Evolutionary conservation across 2,113 vertebrate species (phyloP).

Genomic region (Cardinalis cardinalis): DNA sequence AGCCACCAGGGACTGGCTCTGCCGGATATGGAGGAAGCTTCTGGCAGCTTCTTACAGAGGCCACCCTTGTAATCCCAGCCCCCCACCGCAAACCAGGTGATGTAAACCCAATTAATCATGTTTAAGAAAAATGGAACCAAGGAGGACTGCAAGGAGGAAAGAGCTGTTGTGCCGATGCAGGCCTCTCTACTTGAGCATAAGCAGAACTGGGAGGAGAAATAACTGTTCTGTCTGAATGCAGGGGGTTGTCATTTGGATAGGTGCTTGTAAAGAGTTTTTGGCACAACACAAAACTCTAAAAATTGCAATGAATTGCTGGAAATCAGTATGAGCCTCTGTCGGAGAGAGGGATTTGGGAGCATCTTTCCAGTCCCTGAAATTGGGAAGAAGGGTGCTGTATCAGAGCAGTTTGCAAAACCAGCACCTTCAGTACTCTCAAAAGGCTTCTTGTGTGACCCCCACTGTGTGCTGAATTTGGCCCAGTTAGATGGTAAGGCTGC

Average conservation of each 20-base stretch:
- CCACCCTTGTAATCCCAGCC: neutral
- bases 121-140: neutral
- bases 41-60: neutral
- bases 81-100: neutral
- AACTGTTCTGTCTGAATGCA: neutral
- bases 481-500: neutral
- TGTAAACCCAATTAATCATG: fast-evolving
- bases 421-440: neutral
- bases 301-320: neutral
- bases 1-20: neutral
- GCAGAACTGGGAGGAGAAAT: neutral
- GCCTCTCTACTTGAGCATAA: neutral
- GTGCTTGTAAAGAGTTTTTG: neutral
- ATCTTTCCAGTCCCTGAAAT: neutral
- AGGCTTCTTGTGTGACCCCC: neutral
- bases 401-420: neutral
- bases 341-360: neutral
- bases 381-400: neutral
- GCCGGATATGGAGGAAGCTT: neutral
- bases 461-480: neutral
- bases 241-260: neutral
- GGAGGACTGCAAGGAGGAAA: neutral
- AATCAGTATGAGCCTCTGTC: fast-evolving
- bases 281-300: neutral
- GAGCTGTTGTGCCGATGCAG: fast-evolving